Evolutionary conservation across 2,888 invertebrate species (phyloP).

Genomic region (Syrphus vitripennis): DNA sequence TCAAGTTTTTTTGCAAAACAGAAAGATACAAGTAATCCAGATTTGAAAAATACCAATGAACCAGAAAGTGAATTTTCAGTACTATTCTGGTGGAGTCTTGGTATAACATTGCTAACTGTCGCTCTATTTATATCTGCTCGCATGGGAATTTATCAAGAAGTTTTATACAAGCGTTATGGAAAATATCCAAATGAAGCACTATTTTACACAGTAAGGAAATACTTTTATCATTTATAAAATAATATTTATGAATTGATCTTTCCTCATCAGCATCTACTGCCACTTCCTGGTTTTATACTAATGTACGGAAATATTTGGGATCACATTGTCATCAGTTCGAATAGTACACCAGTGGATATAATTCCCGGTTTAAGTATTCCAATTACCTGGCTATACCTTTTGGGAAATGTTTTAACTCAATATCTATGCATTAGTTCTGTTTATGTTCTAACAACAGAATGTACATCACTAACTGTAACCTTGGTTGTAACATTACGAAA

Average conservation of each 20-base stretch:
- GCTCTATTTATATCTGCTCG: slow-evolving; percentile 96
- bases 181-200: slow-evolving; percentile 95
- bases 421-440: slow-evolving; percentile 97
- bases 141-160: slow-evolving; percentile 98
- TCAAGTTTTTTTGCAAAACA: slow-evolving; percentile 55
- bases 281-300: slow-evolving; percentile 93
- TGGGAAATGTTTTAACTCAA: slow-evolving; percentile 93
- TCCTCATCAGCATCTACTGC: slow-evolving; percentile 88
- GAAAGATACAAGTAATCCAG: slow-evolving; percentile 85
- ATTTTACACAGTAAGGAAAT: slow-evolving; percentile 87
- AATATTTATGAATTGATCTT: background rate
- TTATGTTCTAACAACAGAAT: slow-evolving; percentile 96
- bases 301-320: slow-evolving; percentile 89
- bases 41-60: slow-evolving; percentile 75
- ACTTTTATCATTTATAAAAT: background rate
- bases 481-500: slow-evolving; percentile 97
- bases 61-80: slow-evolving; percentile 75
- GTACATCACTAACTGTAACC: slow-evolving; percentile 96
- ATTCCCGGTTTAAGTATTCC: slow-evolving; percentile 87
- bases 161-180: slow-evolving; percentile 90
- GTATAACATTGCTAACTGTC: slow-evolving; percentile 91
- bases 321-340: slow-evolving; percentile 88
- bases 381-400: slow-evolving; percentile 88
- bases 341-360: slow-evolving; percentile 82
- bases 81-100: slow-evolving; percentile 85